Percentiles rank a stretch among this genome's conserved stretches.
These are phyloP conservation scores for Chascanopsetta lugubris DNA, from an alignment of 2,113 vertebrate species.

Conservation along the genomic window DNA sequence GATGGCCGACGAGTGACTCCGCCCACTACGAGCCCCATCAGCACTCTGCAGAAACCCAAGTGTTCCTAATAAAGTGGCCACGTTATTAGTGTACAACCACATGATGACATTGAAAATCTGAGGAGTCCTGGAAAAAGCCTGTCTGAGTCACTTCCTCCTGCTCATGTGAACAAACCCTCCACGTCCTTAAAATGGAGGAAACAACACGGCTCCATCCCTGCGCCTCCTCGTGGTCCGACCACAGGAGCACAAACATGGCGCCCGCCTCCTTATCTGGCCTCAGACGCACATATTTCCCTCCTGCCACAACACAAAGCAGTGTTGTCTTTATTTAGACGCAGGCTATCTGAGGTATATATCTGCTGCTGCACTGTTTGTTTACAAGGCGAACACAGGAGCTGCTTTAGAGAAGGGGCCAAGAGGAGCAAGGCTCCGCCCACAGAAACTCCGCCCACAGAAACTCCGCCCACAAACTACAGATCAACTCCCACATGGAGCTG, in stretches of 20 bases:
- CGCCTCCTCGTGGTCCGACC: neutral
- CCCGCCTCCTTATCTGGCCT: conserved; percentile 34
- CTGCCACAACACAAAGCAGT: conserved; percentile 30
- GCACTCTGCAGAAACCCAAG: too few species aligned
- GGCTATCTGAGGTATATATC: conserved; percentile 59
- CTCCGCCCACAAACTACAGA: conserved; percentile 18
- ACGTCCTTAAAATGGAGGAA: neutral
- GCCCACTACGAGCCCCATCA: too few species aligned
- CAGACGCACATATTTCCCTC: conserved; percentile 33
- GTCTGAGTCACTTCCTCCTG: too few species aligned
- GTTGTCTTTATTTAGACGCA: conserved; percentile 35
- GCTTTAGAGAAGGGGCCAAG: conserved; percentile 57
- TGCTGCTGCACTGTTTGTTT: conserved; percentile 57
- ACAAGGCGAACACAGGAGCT: conserved; percentile 47
- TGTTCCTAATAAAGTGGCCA: too few species aligned
- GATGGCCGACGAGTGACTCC: too few species aligned
- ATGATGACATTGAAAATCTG: too few species aligned
- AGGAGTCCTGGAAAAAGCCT: too few species aligned
- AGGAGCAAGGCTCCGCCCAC: neutral
- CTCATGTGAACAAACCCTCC: too few species aligned
- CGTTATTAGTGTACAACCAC: too few species aligned
- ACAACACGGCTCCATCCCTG: conserved; percentile 9
- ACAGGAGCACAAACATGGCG: conserved; percentile 18
- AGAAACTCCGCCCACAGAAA: conserved; percentile 23
- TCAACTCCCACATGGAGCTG: conserved; percentile 16